These are phyloP conservation scores for Creontiades dilutus DNA, from an alignment of 2,888 invertebrate genomes.

Conservation along the genomic window DNA sequence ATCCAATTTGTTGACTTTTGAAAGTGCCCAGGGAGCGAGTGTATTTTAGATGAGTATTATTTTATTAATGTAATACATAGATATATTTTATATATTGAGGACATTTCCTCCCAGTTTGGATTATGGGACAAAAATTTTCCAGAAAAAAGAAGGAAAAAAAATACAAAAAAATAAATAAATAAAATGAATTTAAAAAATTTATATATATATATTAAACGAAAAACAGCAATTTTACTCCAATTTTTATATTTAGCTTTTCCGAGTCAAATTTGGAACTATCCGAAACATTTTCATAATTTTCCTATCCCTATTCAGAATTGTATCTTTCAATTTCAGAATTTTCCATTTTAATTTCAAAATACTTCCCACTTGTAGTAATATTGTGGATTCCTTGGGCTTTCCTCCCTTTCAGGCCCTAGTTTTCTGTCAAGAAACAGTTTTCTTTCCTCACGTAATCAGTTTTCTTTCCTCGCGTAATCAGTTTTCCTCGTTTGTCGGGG, in stretches of 20 bases:
- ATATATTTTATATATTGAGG: constrained; percentile 72
- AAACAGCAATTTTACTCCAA: constrained; percentile 41
- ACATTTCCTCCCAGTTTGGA: constrained; percentile 71
- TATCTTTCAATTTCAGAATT: too few relatives aligned
- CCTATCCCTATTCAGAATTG: too few relatives aligned
- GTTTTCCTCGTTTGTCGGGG: too few relatives aligned
- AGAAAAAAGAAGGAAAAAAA: constrained; percentile 12
- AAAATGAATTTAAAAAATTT: background rate
- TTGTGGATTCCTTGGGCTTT: too few relatives aligned
- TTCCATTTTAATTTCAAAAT: too few relatives aligned
- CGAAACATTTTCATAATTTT: too few relatives aligned
- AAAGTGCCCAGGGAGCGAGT: constrained; percentile 71
- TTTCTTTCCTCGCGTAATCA: too few relatives aligned
- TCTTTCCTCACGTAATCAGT: too few relatives aligned
- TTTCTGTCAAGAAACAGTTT: too few relatives aligned
- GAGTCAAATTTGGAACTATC: too few relatives aligned
- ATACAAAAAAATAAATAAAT: constrained; percentile 44
- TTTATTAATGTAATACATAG: constrained; percentile 69
- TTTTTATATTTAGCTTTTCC: background rate
- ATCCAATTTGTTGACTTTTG: constrained; percentile 52
- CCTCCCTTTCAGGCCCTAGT: too few relatives aligned
- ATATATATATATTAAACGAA: background rate
- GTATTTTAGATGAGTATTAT: constrained; percentile 71
- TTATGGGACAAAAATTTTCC: constrained; percentile 66
- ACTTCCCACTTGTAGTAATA: too few relatives aligned